Base-by-base conservation (phyloP, 2,113 vertebrate species). In the Chunga burmeisteri region DNA sequence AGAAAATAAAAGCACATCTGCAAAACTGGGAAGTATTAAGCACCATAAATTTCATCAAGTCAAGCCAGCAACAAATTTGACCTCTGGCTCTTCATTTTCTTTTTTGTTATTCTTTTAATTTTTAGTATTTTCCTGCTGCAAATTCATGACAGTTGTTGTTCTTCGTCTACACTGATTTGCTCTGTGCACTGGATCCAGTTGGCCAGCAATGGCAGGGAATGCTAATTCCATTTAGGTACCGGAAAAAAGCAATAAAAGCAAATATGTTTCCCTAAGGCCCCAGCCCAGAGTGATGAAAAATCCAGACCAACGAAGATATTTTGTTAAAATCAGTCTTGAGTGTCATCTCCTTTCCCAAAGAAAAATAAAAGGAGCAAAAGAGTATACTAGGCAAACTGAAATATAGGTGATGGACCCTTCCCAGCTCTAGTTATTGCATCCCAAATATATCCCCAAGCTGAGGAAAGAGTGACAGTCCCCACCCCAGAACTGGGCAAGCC, bases 191-290 rank as follows among this genome's bases (percentile, higher is more conserved):
- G 61, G 52, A 93, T 95, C 82, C 86, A 70, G 36, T 58, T 94
- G 94, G 86, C 74, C 81, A 85, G 91, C 74, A 77, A 61, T 52
- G 73, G 34, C 55, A 88, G 59, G 34, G 70, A 85, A 89, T 85
- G 70, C 38, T 91, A 80, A 94, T 94, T 96, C 67, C 79, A 73
- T 82, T 93, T 53, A 73, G 66, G 93, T 82, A 90, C 87, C 0
- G 0, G 86, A 71, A 95, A 84, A 84, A 93, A 61, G 27, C 56
- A 86, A 62, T 94, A 59, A 88, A 78, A 94, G 47, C 74, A 93
- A 94, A 38, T 49, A 91, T 73, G 77, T 93, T 95, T 95, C 91
- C 86, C 89, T 56, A 65, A 91, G 93, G 94, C 12, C 65, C 70
- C 49, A 93, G 50, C 70, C 62, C 36, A 56, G 32, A 74, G n/a